Evolutionary conservation across 2,113 vertebrate species (phyloP).

Genomic region (Mus pahari): DNA sequence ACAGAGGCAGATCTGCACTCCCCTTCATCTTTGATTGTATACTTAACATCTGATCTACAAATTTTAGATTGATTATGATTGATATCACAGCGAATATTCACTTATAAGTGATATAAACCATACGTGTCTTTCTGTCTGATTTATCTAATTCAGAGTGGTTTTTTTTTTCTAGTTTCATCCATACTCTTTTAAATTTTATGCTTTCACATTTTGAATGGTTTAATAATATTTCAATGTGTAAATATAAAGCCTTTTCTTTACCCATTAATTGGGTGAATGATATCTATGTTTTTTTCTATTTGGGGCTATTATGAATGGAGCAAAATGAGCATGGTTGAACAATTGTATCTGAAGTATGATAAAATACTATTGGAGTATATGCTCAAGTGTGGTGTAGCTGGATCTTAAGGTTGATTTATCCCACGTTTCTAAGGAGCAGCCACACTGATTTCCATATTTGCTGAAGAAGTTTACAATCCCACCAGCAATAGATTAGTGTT

Average conservation of each 20-base stretch:
- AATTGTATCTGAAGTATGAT: not conserved
- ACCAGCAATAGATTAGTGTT: not conserved
- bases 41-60: not conserved
- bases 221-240: not conserved
- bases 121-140: not conserved
- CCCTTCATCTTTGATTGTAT: not conserved
- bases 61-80: not conserved
- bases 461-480: not conserved
- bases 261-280: not conserved
- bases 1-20: not conserved
- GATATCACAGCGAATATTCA: not conserved
- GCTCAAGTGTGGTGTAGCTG: not conserved
- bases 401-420: not conserved
- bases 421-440: not conserved
- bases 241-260: not conserved
- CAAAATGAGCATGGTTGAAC: not conserved
- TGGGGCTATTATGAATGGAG: not conserved
- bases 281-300: not conserved
- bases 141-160: not conserved
- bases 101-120: not conserved
- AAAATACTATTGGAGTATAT: not conserved
- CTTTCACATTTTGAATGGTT: not conserved
- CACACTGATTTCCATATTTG: not conserved
- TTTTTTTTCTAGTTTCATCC: not conserved
- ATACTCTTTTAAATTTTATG: not conserved